Evolutionary conservation across 2,797 vertebrate genomes (phyloP), one percentile per base, ranked within the genome.

Genomic region (Botia kubotai): DNA sequence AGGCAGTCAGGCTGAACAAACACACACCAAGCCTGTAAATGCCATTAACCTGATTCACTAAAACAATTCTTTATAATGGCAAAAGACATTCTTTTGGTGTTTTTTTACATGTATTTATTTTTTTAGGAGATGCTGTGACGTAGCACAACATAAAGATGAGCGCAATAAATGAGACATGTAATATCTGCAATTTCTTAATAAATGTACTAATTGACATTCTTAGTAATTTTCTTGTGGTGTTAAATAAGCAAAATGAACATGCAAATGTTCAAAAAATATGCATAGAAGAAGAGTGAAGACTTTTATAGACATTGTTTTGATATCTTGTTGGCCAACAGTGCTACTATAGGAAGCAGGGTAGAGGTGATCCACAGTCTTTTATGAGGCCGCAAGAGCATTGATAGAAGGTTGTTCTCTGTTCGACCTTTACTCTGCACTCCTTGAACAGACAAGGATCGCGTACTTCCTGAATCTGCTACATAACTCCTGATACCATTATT

Each of bases 311-410:
- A 6, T n/a, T 17, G 4, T 43, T 57, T 62, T 13, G n/a, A 36
- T 4, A 58, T 26, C 2, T 29, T 19, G 26, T 71, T 46, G n/a
- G 48, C 50, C 23, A 46, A 29, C 33, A 6, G 65, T 50, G 43
- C 46, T 12, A 53, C 14, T 62, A 46, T 0, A 19, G 87, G 84
- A 82, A 89, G 72, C 82, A 85, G 90, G 88, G 84, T 84, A 93
- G 93, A 92, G 91, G 91, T 91, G 77, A 87, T 84, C 82, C 77
- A 48, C 50, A 52, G 84, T 87, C 89, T 93, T 93, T 92, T 89
- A 92, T 92, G 87, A 58, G 85, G 83, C 91, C 83, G 85, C 90
- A 1, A 72, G 81, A 63, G 29, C 26, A 48, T 76, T 67, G 75
- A 72, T 73, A 46, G 65, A 48, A 53, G 16, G 13, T 62, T 36